These are phyloP conservation scores for Thalassoma bifasciatum DNA, from an alignment of 2,113 vertebrate species.

Conservation along the genomic window DNA sequence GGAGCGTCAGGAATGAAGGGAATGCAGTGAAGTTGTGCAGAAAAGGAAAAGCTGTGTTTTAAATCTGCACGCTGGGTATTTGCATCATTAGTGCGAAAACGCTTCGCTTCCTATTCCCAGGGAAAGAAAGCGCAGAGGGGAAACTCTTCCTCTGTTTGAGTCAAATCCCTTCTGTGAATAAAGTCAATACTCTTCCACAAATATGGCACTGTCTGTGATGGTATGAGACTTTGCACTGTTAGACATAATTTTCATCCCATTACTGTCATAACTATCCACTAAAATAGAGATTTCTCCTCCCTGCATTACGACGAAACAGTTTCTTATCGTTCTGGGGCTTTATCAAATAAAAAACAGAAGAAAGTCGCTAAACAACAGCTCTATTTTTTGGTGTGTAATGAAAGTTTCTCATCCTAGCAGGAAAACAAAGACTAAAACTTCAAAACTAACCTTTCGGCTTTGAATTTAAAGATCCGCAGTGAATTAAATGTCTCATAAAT, in stretches of 20 bases:
- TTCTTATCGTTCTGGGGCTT: not conserved
- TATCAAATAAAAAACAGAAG: not conserved
- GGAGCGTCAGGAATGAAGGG: slow-evolving; percentile 74
- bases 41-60: slow-evolving; percentile 47
- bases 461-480: no score
- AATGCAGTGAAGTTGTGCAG: slow-evolving; percentile 69
- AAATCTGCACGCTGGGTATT: slow-evolving; percentile 60
- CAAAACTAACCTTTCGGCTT: no score
- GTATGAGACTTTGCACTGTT: not conserved
- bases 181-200: slow-evolving; percentile 4
- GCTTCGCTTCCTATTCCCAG: slow-evolving; percentile 65
- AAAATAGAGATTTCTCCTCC: not conserved
- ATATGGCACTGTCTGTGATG: not conserved
- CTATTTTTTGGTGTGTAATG: not conserved
- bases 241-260: not conserved
- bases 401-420: not conserved
- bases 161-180: slow-evolving; percentile 4
- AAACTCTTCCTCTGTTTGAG: slow-evolving; percentile 19
- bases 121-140: slow-evolving; percentile 30
- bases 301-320: not conserved
- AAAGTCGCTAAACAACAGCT: not conserved
- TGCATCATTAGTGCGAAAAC: slow-evolving; percentile 65
- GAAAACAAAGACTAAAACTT: not conserved
- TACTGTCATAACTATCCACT: not conserved
- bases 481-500: no score